phyloP scores from a whole-genome alignment of 2,888 invertebrate species.

The Pogonocherus hispidulus region DNA sequence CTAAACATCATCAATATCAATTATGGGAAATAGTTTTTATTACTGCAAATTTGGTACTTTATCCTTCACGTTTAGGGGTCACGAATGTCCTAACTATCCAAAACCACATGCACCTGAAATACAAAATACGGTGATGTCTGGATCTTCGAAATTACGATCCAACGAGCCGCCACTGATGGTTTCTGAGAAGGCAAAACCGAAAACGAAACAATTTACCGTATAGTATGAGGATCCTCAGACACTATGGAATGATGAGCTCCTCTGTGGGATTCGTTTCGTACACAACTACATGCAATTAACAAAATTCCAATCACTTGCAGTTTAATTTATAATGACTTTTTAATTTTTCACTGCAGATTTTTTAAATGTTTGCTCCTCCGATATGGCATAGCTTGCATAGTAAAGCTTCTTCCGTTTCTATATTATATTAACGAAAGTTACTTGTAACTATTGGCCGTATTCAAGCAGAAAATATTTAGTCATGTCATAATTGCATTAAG shows the following conservation, averaged over 20 bases:
- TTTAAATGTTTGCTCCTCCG: not conserved
- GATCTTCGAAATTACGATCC: not conserved
- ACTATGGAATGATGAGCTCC: slow-evolving; percentile 51
- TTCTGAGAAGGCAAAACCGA: slow-evolving; percentile 35
- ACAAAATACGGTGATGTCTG: too few relatives aligned
- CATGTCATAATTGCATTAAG: not conserved
- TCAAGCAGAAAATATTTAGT: too few relatives aligned
- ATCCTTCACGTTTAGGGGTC: too few relatives aligned
- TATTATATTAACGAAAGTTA: not conserved
- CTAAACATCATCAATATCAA: too few relatives aligned
- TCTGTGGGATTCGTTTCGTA: slow-evolving; percentile 47
- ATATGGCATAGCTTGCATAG: not conserved
- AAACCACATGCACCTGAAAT: too few relatives aligned
- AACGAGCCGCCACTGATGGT: slow-evolving; percentile 26
- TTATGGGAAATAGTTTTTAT: too few relatives aligned
- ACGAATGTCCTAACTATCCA: too few relatives aligned
- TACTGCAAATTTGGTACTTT: too few relatives aligned
- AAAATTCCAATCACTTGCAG: slow-evolving; percentile 48
- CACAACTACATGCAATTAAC: slow-evolving; percentile 47
- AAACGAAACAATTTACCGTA: slow-evolving; percentile 19
- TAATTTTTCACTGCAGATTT: slow-evolving; percentile 7
- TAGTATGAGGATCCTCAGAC: slow-evolving; percentile 47
- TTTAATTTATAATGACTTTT: slow-evolving; percentile 35
- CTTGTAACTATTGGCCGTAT: too few relatives aligned
- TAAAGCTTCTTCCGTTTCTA: not conserved